Conservation (phyloP, 2,888 invertebrate genomes). For the Pristionchus mayeri region DNA sequence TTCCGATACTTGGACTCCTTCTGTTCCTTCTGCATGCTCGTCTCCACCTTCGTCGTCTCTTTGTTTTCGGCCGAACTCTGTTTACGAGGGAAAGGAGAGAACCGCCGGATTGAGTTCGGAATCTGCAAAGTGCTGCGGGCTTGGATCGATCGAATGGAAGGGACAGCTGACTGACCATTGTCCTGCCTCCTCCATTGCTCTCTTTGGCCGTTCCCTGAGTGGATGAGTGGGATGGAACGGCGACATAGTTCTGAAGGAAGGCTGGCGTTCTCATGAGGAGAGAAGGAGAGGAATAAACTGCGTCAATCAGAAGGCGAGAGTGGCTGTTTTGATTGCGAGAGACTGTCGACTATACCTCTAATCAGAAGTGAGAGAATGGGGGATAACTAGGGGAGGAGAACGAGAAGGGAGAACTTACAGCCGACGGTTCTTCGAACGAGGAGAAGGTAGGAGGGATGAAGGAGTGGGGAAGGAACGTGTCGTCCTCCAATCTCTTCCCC, state of each 20-base stretch:
- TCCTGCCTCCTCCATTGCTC: not conserved
- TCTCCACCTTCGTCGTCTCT: not conserved
- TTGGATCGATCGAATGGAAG: not conserved
- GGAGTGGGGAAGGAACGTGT: constrained; percentile 30
- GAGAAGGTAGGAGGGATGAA: constrained; percentile 46
- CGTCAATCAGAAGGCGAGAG: constrained; percentile 35
- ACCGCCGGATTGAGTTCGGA: constrained; percentile 34
- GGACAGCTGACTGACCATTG: not conserved
- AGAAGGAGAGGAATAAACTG: not conserved
- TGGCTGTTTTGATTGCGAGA: constrained; percentile 12
- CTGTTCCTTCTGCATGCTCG: not conserved
- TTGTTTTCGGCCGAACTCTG: constrained; percentile 39
- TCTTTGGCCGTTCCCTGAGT: too few relatives aligned
- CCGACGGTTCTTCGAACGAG: not conserved
- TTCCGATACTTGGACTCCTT: constrained; percentile 45
- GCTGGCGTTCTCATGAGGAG: not conserved
- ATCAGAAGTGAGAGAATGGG: constrained; percentile 21
- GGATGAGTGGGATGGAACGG: constrained; percentile 22
- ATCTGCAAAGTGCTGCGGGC: constrained; percentile 36
- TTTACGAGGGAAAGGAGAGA: constrained; percentile 45
- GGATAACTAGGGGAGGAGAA: constrained; percentile 39
- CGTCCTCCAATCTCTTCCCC: constrained; percentile 13
- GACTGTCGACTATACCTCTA: constrained; percentile 20
- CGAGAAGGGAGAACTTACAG: constrained; percentile 17
- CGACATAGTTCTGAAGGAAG: constrained; percentile 44